Evolutionary conservation across 2,888 invertebrate species (phyloP).

Genomic region (Trypoxylon attenuatum): DNA sequence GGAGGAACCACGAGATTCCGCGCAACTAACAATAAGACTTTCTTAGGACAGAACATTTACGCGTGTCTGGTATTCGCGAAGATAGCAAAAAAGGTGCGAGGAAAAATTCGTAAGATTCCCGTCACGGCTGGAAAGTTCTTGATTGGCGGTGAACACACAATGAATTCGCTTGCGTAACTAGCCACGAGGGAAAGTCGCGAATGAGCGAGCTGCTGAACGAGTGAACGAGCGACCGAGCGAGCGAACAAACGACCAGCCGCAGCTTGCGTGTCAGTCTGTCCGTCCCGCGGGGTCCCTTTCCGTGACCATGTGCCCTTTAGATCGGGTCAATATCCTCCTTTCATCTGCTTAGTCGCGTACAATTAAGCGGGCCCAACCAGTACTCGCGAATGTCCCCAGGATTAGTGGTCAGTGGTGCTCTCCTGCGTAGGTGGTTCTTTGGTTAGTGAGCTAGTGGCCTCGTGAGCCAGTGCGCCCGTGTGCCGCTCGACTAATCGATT

Average conservation of each 20-base stretch:
- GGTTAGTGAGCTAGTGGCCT: no score
- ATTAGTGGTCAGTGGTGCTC: slow-evolving; percentile 38
- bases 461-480: no score
- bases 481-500: slow-evolving; percentile 22
- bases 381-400: slow-evolving; percentile 49
- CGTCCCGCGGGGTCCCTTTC: slow-evolving; percentile 52
- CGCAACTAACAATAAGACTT: no score
- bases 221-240: slow-evolving; percentile 41
- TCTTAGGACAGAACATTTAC: no score
- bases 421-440: no score
- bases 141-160: slow-evolving; percentile 44
- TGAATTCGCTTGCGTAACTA: slow-evolving; percentile 52
- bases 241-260: slow-evolving; percentile 23
- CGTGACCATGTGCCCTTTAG: slow-evolving; percentile 58
- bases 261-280: slow-evolving; percentile 53
- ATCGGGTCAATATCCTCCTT: slow-evolving; percentile 57
- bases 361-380: no score
- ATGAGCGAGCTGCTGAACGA: slow-evolving; percentile 39
- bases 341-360: slow-evolving; percentile 48
- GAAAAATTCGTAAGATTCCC: slow-evolving; percentile 18
- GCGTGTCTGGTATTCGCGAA: no score
- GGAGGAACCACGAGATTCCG: no score
- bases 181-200: slow-evolving; percentile 49
- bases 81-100: no score
- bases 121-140: slow-evolving; percentile 20